Conservation (phyloP, 2,797 vertebrate genomes). For the Sebastes wilsoni region DNA sequence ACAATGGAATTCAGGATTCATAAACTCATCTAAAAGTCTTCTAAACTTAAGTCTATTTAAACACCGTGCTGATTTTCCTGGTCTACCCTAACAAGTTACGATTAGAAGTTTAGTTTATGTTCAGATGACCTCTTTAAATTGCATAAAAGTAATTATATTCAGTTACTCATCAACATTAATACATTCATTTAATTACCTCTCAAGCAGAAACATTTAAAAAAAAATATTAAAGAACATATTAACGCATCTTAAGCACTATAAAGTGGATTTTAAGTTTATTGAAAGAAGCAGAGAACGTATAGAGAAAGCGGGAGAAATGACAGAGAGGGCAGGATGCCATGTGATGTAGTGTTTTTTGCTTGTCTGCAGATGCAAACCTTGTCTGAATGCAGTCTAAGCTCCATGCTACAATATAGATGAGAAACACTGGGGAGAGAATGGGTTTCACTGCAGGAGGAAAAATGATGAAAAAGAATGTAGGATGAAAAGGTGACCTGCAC, state of each 20-base stretch:
- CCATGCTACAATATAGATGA: conserved; percentile 31
- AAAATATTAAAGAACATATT: not conserved
- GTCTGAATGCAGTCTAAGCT: conserved; percentile 33
- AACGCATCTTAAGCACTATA: not conserved
- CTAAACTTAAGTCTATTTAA: not conserved
- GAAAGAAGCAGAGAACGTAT: not conserved
- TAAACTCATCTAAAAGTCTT: not conserved
- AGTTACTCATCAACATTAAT: not conserved
- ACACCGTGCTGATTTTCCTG: not conserved
- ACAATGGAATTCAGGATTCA: not conserved
- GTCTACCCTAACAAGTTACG: not conserved
- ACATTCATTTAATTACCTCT: not conserved
- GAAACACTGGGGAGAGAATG: conserved; percentile 10
- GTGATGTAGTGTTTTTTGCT: conserved; percentile 35
- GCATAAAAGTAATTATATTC: not conserved
- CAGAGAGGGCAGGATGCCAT: conserved; percentile 2
- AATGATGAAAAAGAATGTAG: conserved; percentile 48
- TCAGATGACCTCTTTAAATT: not conserved
- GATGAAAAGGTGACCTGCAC: conserved; percentile 46
- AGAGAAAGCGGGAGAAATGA: not conserved
- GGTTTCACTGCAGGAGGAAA: conserved; percentile 23
- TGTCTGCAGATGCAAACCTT: conserved; percentile 34
- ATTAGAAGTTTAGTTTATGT: not conserved
- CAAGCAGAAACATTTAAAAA: not conserved
- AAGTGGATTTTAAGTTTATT: not conserved